phyloP scores from a whole-genome alignment of 2,797 vertebrate genomes.

The Tamandua tetradactyla region DNA sequence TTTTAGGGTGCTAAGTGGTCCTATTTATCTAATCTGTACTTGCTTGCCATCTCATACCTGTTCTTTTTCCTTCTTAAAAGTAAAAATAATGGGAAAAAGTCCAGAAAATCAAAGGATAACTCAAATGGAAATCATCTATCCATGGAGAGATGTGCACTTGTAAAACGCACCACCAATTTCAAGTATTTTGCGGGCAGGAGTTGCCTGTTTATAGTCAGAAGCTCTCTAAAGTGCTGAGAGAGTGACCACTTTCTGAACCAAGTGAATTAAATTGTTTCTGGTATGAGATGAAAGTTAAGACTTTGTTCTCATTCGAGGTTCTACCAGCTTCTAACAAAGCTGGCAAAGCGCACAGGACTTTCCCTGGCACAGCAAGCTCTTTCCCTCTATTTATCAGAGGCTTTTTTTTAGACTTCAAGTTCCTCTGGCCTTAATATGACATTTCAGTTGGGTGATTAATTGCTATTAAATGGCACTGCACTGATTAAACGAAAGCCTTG shows the following conservation, averaged over 20 bases:
- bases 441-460: conserved; percentile 87
- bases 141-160: conserved; percentile 64
- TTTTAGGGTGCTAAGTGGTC: not conserved
- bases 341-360: conserved; percentile 79
- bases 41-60: not conserved
- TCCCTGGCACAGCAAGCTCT: conserved; percentile 77
- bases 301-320: conserved; percentile 80
- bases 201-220: conserved; percentile 72
- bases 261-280: conserved; percentile 80
- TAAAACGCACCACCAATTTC: conserved; percentile 69
- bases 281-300: conserved; percentile 80
- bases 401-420: conserved; percentile 83
- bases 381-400: conserved; percentile 83
- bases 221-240: conserved; percentile 78
- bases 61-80: conserved; percentile 63
- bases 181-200: conserved; percentile 70
- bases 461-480: conserved; percentile 84
- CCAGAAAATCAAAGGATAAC: conserved; percentile 55
- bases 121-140: conserved; percentile 57
- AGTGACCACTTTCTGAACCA: conserved; percentile 81
- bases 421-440: conserved; percentile 88
- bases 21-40: not conserved
- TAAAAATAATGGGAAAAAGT: conserved; percentile 15
- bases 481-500: conserved; percentile 87
- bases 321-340: conserved; percentile 73